These are phyloP conservation scores for Dascillus cervinus DNA, from an alignment of 2,888 invertebrate species.

Conservation along the genomic window DNA sequence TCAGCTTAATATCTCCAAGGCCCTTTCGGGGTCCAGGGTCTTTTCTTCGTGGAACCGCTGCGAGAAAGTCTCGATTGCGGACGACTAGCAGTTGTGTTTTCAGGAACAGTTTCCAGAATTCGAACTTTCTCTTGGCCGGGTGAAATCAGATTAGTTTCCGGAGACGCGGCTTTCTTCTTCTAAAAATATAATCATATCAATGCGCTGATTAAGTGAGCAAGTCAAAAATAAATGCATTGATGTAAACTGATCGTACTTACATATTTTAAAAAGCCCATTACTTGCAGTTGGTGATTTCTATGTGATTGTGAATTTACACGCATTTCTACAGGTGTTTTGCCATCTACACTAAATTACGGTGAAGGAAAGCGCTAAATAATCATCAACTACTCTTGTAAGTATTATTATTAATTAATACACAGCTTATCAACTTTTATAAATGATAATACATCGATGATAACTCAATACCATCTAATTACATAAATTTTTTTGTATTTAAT, in stretches of 20 bases:
- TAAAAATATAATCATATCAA: conserved; percentile 9
- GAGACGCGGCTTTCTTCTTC: conserved; percentile 15
- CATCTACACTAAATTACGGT: conserved; percentile 7
- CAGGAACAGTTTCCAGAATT: conserved; percentile 24
- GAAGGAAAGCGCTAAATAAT: conserved; percentile 7
- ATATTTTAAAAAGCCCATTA: too few species aligned
- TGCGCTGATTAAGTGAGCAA: neutral
- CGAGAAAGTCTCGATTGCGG: conserved; percentile 26
- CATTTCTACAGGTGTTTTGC: too few species aligned
- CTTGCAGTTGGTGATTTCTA: too few species aligned
- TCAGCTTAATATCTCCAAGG: conserved; percentile 34
- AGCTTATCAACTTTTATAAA: conserved; percentile 15
- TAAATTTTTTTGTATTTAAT: conserved; percentile 5
- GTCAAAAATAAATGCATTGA: too few species aligned
- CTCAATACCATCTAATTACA: conserved; percentile 11
- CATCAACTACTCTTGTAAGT: too few species aligned
- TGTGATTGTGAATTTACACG: too few species aligned
- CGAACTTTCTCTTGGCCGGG: conserved; percentile 18
- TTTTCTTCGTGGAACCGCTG: conserved; percentile 23
- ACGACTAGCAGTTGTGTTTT: conserved; percentile 17
- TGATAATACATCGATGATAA: conserved; percentile 17
- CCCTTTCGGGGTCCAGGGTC: conserved; percentile 24
- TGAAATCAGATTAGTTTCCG: conserved; percentile 17
- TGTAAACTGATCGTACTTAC: too few species aligned
- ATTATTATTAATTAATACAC: too few species aligned